Evolutionary conservation across 1,140 invertebrate species (phyloP), one percentile per base, ranked within the genome.

Genomic region (Agrilus planipennis): DNA sequence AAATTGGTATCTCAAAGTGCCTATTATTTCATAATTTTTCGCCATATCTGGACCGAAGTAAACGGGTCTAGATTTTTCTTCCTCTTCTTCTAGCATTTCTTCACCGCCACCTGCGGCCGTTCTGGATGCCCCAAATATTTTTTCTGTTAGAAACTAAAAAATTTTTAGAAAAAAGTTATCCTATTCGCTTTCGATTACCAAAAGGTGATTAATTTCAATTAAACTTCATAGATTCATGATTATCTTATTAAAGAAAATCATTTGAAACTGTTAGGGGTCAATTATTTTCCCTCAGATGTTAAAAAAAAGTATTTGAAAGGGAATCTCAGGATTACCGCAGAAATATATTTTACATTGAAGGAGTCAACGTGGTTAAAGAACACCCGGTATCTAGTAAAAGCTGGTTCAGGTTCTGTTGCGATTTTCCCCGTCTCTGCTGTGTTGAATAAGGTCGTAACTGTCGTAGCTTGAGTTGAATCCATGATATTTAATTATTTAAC

Each of bases 341-440:
- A 22, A 11, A 55, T 43, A 17, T 53, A 39, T 32, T 37, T 44
- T 3, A 44, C 39, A 39, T 52, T 32, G 32, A 37, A 57, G 9
- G 32, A 20, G 41, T 57, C 54, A 0, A 55, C 41, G 19, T 53
- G 49, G 42, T 57, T 57, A 3, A 57, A 31, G 28, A 55, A 57
- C 16, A 52, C 22, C 22, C 52, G n/a, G n/a, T 50, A 36, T 12
- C 7, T 27, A 17, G 39, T 44, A 34, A 39, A 36, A 22, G 5
- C 23, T 7, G 18, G 34, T 36, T 36, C 34, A n/a, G n/a, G n/a
- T n/a, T n/a, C n/a, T n/a, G n/a, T n/a, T n/a, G n/a, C n/a, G n/a
- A n/a, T n/a, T n/a, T n/a, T n/a, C n/a, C n/a, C n/a, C n/a, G n/a
- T n/a, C n/a, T n/a, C n/a, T n/a, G n/a, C n/a, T n/a, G n/a, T n/a